A percentile compares a stretch with the other conserved stretches of the same genome.
phyloP scores from a whole-genome alignment of 2,888 invertebrate species.

The Drosophila sordidula region DNA sequence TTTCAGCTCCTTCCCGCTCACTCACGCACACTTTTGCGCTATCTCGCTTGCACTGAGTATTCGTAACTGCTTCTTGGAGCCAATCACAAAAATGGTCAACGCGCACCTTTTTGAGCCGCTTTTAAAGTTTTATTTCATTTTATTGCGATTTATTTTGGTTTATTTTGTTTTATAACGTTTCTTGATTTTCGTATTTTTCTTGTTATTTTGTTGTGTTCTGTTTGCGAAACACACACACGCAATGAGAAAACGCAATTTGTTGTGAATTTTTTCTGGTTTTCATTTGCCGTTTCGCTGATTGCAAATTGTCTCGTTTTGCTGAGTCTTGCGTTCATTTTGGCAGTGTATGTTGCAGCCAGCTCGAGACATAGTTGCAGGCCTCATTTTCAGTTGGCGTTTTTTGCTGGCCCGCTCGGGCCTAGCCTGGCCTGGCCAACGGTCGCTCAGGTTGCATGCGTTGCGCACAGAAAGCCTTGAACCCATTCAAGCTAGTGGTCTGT shows the following conservation, averaged over 20 bases:
- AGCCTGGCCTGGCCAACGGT: slow-evolving; percentile 28
- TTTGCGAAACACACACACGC: slow-evolving; percentile 59
- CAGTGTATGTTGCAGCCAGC: slow-evolving; percentile 50
- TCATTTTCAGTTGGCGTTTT: slow-evolving; percentile 56
- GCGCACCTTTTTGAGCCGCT: slow-evolving; percentile 70
- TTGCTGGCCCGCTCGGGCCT: slow-evolving; percentile 31
- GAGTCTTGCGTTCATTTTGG: slow-evolving; percentile 66
- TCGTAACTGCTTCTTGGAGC: slow-evolving; percentile 50
- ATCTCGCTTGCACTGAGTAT: slow-evolving; percentile 23
- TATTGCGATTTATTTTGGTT: slow-evolving; percentile 56
- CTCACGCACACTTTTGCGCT: slow-evolving; percentile 1
- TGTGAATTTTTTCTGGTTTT: slow-evolving; percentile 73
- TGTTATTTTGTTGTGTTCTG: slow-evolving; percentile 46
- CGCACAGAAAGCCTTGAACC: slow-evolving; percentile 61
- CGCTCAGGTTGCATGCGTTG: slow-evolving; percentile 45
- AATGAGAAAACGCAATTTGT: slow-evolving; percentile 76
- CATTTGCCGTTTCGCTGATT: slow-evolving; percentile 73
- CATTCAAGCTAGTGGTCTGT: slow-evolving; percentile 30
- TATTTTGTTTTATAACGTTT: slow-evolving; percentile 47
- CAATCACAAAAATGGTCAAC: slow-evolving; percentile 78
- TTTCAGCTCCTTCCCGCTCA: background rate
- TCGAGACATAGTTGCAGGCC: slow-evolving; percentile 61
- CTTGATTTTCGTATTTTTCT: slow-evolving; percentile 31
- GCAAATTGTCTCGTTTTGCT: slow-evolving; percentile 75
- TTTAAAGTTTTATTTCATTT: slow-evolving; percentile 70